A percentile compares a stretch with the other conserved stretches of the same genome.
Evolutionary conservation across 2,797 vertebrate genomes (phyloP).

Genomic region (Antrozous pallidus): DNA sequence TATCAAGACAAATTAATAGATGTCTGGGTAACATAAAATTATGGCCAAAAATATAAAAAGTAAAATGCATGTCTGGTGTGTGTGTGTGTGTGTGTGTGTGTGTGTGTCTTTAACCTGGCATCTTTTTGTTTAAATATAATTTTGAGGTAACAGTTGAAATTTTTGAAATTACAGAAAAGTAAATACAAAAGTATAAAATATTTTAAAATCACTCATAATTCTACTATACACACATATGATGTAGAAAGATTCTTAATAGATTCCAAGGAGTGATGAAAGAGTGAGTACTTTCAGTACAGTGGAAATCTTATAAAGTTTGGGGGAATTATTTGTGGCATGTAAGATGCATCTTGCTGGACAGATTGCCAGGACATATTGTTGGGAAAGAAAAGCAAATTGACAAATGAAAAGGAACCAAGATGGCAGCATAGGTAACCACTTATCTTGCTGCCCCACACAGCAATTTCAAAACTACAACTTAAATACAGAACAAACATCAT

Average conservation of each 20-base stretch:
- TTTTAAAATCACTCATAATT: background rate
- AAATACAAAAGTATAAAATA: background rate
- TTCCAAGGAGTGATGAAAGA: background rate
- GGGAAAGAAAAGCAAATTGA: conserved; percentile 30
- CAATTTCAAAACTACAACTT: no score
- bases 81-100: background rate
- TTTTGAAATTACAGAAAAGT: background rate
- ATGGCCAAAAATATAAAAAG: background rate
- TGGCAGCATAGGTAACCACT: no score
- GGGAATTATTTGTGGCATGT: conserved; percentile 34
- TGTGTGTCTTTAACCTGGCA: background rate
- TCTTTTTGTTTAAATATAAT: background rate
- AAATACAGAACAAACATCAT: no score
- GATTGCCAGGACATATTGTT: conserved; percentile 56
- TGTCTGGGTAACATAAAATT: background rate
- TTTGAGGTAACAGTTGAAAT: background rate
- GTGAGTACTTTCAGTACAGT: background rate
- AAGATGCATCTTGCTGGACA: conserved; percentile 49
- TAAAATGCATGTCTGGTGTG: background rate
- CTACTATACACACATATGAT: background rate
- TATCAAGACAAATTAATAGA: background rate
- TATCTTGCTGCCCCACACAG: no score
- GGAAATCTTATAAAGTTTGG: background rate
- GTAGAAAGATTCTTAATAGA: background rate
- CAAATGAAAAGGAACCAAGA: conserved; percentile 42